Conservation (phyloP, 2,888 invertebrate species). For the Coleophora flavipennella region DNA sequence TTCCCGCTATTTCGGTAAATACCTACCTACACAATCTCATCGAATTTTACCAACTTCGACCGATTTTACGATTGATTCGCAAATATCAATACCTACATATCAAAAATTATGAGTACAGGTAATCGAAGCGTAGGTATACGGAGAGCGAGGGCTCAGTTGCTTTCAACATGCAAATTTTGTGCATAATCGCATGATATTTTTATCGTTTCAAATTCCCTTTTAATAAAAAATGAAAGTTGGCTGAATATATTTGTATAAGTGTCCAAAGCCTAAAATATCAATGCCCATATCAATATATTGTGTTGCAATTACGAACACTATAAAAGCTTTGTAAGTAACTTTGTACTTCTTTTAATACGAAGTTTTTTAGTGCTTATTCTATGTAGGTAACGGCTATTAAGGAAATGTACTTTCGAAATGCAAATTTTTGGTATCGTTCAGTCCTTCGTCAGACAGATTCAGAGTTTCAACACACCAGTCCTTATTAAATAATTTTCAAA, state of each 20-base stretch:
- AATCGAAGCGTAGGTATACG: background rate
- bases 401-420: conserved; percentile 30
- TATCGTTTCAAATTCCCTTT: conserved; percentile 8
- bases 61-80: no score
- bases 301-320: conserved; percentile 33
- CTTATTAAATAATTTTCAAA: no score
- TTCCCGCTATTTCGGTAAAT: background rate
- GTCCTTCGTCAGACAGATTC: no score
- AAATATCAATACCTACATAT: conserved; percentile 11
- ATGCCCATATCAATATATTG: conserved; percentile 9
- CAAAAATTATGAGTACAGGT: no score
- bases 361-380: no score
- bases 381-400: no score
- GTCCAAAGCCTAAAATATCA: conserved; percentile 36
- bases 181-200: conserved; percentile 4
- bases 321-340: conserved; percentile 53
- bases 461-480: no score
- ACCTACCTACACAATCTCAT: conserved; percentile 26
- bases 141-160: background rate
- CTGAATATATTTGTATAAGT: conserved; percentile 57
- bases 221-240: conserved; percentile 46
- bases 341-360: conserved; percentile 23
- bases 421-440: conserved; percentile 27
- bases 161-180: conserved; percentile 18
- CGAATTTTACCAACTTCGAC: conserved; percentile 49